Percentiles rank a stretch among this genome's conserved stretches.
phyloP scores from a whole-genome alignment of 2,888 invertebrate genomes.

The Monoplex corrugatus region DNA sequence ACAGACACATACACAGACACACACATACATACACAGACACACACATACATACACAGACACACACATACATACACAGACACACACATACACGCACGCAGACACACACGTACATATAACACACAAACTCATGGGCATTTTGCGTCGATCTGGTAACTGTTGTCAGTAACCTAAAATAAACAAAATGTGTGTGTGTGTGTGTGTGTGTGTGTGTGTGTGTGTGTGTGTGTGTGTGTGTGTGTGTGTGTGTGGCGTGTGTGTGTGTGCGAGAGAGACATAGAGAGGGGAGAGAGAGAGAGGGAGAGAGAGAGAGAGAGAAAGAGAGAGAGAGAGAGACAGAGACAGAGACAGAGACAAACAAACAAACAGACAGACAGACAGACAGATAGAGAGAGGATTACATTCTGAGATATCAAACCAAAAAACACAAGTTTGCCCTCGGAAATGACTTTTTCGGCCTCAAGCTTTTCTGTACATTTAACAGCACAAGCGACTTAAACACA shows the following conservation, averaged over 20 bases:
- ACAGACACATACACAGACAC: not conserved
- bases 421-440: too few relatives aligned
- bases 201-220: not conserved
- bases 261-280: not conserved
- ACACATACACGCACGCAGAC: too few relatives aligned
- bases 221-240: not conserved
- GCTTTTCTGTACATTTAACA: too few relatives aligned
- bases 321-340: not conserved
- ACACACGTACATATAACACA: not conserved
- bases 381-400: too few relatives aligned
- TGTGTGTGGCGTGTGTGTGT: not conserved
- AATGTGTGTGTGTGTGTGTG: constrained; percentile 2
- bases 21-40: not conserved
- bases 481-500: too few relatives aligned
- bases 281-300: not conserved
- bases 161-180: too few relatives aligned
- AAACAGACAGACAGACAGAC: not conserved
- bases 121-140: not conserved
- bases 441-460: too few relatives aligned
- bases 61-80: not conserved
- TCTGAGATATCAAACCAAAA: too few relatives aligned
- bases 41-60: not conserved
- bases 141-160: too few relatives aligned
- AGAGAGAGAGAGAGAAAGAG: not conserved
- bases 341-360: not conserved